These are phyloP conservation scores for Pollicipes pollicipes DNA, from an alignment of 1,140 invertebrate genomes.

Conservation along the genomic window DNA sequence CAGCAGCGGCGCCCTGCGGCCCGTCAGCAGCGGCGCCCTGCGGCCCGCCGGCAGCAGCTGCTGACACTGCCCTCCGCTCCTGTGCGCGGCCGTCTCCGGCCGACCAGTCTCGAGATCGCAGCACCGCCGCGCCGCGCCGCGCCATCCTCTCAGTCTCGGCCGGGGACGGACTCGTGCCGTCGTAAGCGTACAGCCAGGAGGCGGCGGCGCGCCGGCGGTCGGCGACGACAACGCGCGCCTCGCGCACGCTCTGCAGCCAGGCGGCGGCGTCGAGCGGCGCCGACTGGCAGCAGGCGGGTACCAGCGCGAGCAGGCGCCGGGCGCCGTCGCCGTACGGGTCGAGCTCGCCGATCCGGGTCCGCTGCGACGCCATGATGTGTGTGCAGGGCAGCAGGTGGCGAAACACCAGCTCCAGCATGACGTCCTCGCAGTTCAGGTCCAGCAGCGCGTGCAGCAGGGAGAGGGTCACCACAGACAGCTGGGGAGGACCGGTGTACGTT, in stretches of 20 bases:
- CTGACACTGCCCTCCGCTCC: not conserved
- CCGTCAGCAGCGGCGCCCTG: no score
- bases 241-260: conserved; percentile 6
- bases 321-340: conserved; percentile 55
- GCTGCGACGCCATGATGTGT: conserved; percentile 73
- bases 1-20: no score
- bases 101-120: not conserved
- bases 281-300: conserved; percentile 38
- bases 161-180: conserved; percentile 37
- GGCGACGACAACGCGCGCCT: conserved; percentile 6
- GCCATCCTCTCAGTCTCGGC: conserved; percentile 18
- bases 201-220: conserved; percentile 49
- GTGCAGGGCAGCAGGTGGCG: conserved; percentile 69
- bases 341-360: conserved; percentile 50
- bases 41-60: no score
- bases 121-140: conserved; percentile 11
- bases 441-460: conserved; percentile 78
- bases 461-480: conserved; percentile 35
- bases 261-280: conserved; percentile 6
- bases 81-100: not conserved
- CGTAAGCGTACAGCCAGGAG: conserved; percentile 57
- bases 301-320: conserved; percentile 61
- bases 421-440: conserved; percentile 85
- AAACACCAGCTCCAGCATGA: conserved; percentile 83
- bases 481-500: not conserved